Evolutionary conservation across 1,140 invertebrate genomes (phyloP).

Genomic region (Lordiphosa mommai): DNA sequence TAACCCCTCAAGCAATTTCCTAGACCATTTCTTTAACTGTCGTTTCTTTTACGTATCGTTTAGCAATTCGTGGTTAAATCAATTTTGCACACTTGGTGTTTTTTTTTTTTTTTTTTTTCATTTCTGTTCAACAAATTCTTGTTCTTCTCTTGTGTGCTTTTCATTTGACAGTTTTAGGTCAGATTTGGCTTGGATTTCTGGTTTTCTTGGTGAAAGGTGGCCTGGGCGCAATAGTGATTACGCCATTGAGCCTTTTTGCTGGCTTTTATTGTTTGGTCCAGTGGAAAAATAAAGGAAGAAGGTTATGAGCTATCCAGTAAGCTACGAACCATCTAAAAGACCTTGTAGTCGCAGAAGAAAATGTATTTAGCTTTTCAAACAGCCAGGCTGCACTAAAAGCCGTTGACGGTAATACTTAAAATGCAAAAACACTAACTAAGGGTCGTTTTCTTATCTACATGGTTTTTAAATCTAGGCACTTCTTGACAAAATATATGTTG

Average conservation of each 20-base stretch:
- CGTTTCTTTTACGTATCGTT: slow-evolving; percentile 56
- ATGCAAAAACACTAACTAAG: neutral
- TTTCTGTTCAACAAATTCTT: neutral
- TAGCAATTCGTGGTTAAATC: slow-evolving; percentile 74
- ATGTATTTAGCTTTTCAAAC: no score
- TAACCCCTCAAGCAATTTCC: slow-evolving; percentile 24
- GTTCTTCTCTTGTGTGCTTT: slow-evolving; percentile 12
- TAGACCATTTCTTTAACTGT: slow-evolving; percentile 35
- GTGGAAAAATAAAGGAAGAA: neutral
- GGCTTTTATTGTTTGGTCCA: slow-evolving; percentile 36
- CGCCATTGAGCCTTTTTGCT: slow-evolving; percentile 41
- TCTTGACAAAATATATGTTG: no score
- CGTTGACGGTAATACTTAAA: neutral
- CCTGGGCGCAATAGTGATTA: slow-evolving; percentile 31
- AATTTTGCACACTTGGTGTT: slow-evolving; percentile 61
- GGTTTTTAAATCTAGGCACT: no score
- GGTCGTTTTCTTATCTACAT: no score
- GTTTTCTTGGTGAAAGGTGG: slow-evolving; percentile 38
- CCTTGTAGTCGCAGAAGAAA: no score
- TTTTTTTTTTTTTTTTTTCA: neutral
- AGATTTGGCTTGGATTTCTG: slow-evolving; percentile 16
- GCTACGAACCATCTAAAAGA: no score
- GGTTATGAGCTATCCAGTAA: slow-evolving; percentile 7
- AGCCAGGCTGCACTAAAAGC: neutral
- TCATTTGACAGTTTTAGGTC: slow-evolving; percentile 65